Conservation (phyloP, 2,113 vertebrate species). For the Aphyosemion australe region DNA sequence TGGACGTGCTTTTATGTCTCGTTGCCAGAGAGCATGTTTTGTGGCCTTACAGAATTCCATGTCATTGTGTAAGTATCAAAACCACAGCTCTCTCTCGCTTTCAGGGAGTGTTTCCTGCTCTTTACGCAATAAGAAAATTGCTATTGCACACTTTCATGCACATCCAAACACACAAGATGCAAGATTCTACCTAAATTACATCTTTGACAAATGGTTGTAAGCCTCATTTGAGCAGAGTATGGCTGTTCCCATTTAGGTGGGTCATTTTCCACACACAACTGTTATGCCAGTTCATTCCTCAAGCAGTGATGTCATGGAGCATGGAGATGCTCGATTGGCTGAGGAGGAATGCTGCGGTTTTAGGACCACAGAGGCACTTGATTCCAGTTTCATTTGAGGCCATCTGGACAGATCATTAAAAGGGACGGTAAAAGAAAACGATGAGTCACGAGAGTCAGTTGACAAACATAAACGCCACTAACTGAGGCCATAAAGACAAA, state of each 20-base stretch:
- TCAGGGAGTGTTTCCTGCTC: conserved; percentile 22
- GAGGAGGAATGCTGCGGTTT: conserved; percentile 77
- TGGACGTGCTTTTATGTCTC: conserved; percentile 5
- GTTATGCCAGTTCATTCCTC: conserved; percentile 75
- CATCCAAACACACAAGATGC: neutral
- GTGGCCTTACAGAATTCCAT: conserved; percentile 18
- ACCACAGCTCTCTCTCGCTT: conserved; percentile 38
- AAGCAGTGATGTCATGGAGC: conserved; percentile 74
- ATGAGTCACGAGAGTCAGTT: conserved; percentile 36
- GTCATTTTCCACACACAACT: conserved; percentile 62
- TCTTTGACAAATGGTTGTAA: conserved; percentile 41
- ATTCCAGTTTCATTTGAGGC: conserved; percentile 32
- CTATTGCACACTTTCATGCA: neutral
- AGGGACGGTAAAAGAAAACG: conserved; percentile 34
- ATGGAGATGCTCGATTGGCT: conserved; percentile 58
- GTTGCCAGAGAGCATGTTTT: conserved; percentile 34
- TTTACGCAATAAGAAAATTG: conserved; percentile 36
- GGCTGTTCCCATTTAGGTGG: conserved; percentile 58
- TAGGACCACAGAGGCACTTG: conserved; percentile 33
- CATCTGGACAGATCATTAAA: conserved; percentile 36
- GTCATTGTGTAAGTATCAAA: conserved; percentile 50
- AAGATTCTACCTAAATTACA: conserved; percentile 26
- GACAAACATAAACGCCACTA: conserved; percentile 26
- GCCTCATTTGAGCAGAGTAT: conserved; percentile 28
- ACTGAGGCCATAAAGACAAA: conserved; percentile 4